Base-by-base conservation (phyloP, 2,113 vertebrate genomes). In the Tretioscincus oriximinensis region DNA sequence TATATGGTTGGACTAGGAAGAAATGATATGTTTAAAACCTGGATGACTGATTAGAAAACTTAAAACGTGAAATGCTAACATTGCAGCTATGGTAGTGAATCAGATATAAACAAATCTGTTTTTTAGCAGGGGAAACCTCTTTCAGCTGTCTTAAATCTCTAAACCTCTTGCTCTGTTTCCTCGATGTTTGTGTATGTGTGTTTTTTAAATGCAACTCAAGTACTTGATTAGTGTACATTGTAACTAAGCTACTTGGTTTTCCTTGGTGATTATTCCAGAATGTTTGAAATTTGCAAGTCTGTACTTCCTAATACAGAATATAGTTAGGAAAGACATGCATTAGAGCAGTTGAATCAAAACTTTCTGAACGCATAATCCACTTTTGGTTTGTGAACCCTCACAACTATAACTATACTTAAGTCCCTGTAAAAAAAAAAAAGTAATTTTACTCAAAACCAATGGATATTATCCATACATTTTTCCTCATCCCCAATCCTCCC, bases 31-130 rank as follows among this genome's bases (percentile, higher is more conserved):
- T 64, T 84, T 64, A 51, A 64, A 58, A 79, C 69, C 66, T 70
- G 73, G 45, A 76, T 3, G 66, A 76, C 77, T 80, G 72, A 80
- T 76, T 70, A 45, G 77, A 70, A 76, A 84, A 71, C 58, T 64
- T 80, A 79, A 69, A 71, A 79, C 54, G 69, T 51, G 72, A 80
- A 84, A 80, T 76, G 72, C 58, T 64, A 80, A 45, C 76, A 12
- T 47, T 83, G 76, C 60, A 80, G 82, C 28, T 75, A 80, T 63
- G 45, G 58, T 63, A 80, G 66, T 80, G 70, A 84, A 71, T 69
- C 77, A 69, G 65, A 84, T 67, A 61, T 76, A 80, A 84, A 84
- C 77, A 80, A 76, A 83, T 80, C 77, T 80, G 73, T 18, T 76
- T 64, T 76, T 66, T 35, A 58, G 45, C 35, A 80, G 28, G 18